Base-by-base conservation (phyloP, 1,140 invertebrate species). In the Nomia melanderi region DNA sequence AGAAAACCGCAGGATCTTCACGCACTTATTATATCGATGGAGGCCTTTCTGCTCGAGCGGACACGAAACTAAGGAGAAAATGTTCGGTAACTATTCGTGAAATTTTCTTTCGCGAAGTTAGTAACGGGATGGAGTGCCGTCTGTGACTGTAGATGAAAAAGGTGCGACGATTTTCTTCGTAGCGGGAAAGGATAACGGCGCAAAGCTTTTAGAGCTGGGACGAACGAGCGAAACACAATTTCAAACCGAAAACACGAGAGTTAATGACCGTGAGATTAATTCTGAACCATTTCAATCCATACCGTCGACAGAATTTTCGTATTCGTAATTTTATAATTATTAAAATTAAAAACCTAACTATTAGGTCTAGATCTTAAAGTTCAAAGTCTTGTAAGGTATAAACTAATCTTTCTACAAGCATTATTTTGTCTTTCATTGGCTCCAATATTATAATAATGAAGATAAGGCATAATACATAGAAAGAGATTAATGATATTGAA, bases 41-140 rank as follows among this genome's bases (percentile, higher is more conserved):
- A 75, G 56, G n/a, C 9, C 44, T 56, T 56, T 31, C 41, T 29
- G 2, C 25, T 41, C n/a, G 23, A 54, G 12, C n/a, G 4, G 54
- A 33, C 54, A 20, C 56, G 65, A 79, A 83, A 86, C 86, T 86
- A 79, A 63, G 67, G 74, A 57, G 70, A 79, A 86, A 86, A 79
- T 86, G 78, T 86, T 73, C 62, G 27, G 41, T 44, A 23, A 63
- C 33, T 36, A 56, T 81, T 53, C 66, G 25, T 25, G 64, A 64
- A 82, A 86, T 81, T 83, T 81, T 50, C 78, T 86, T 83, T 50
- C 66, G 63, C 64, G 67, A 59, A 76, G 47, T 80, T 75, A 53
- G 60, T 47, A 79, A 71, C 62, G 65, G 60, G 33, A 23, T 62
- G 63, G 71, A 67, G 69, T 67, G 57, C 31, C 47, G 27, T 29